A percentile compares a stretch with the other conserved stretches of the same genome.
phyloP scores from a whole-genome alignment of 37 sponge, comb jelly and placozoan species.

The Beroe forskalii region DNA sequence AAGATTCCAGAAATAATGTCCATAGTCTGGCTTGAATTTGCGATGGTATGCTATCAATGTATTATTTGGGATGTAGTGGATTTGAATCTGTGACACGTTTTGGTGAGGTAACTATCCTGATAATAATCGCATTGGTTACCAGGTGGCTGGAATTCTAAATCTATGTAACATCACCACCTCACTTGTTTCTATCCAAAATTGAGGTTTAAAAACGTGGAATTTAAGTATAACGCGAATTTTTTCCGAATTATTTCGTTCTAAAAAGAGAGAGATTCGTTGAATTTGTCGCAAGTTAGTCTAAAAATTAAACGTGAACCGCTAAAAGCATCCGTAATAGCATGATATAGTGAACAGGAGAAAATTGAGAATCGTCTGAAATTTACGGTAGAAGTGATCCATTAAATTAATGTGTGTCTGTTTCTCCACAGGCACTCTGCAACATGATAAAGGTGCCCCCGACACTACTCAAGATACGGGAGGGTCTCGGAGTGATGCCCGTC shows the following conservation, averaged over 20 bases:
- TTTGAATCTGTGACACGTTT: background rate
- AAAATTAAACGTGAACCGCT: background rate
- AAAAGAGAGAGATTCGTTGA: background rate
- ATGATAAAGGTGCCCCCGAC: background rate
- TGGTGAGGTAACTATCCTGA: background rate
- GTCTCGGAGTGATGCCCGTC: background rate
- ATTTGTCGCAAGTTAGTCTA: background rate
- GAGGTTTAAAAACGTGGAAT: background rate
- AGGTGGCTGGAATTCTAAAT: no score
- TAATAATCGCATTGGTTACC: no score
- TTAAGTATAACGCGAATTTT: no score
- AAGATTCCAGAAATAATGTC: background rate
- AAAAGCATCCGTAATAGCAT: background rate
- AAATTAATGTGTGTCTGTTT: background rate
- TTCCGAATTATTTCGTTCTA: background rate
- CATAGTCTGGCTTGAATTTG: background rate
- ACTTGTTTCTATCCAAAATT: no score
- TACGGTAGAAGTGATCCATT: background rate
- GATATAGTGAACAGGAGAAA: background rate
- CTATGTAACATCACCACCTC: no score
- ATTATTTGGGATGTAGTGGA: no score
- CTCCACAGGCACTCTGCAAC: constrained; percentile 16
- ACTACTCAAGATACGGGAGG: background rate
- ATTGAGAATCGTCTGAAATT: background rate
- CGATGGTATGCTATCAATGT: background rate